Evolutionary conservation across 2,797 vertebrate species (phyloP), one percentile per base, ranked within the genome.

Genomic region (Onychomys arenicola): DNA sequence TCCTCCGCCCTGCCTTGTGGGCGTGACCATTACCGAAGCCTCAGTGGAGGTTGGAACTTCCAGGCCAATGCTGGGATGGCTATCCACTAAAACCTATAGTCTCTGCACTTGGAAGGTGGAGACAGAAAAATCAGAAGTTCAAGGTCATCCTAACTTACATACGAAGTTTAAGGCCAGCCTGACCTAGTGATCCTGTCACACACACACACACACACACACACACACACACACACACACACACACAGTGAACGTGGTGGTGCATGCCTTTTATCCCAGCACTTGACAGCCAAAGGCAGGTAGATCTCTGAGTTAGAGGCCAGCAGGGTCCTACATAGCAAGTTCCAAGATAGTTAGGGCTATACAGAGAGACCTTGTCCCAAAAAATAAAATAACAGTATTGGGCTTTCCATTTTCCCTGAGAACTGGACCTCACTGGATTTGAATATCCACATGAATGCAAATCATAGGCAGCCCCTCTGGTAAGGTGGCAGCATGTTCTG

Each of bases 401-500:
- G 49, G n/a, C 16, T 73, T 71, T 87, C 32, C 2, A 29, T 40
- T 57, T 73, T 59, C 17, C 25, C 52, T 7, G 16, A 73, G 9
- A 87, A 32, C n/a, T 40, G 52, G 25, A 73, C 52, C 34, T 86
- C 63, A 1, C 10, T 2, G 32, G 49, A 32, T 40, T 32, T 82
- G 25, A 8, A 25, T 1, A 13, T 55, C 65, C 67, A 46, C 23
- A 0, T 5, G 8, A 34, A 14, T n/a, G 84, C 0, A 0, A 43
- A 69, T 37, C 23, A 10, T 34, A 37, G 52, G 13, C 32, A 12
- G 17, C 65, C 43, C 34, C 25, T 52, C 49, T 2, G 17, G 5
- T 43, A 21, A 43, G 34, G 49, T 0, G 4, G 57, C 29, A 6
- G 0, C 0, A 0, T 3, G 16, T 17, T 49, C 90, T 57, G 83